Conservation (phyloP, 2,888 invertebrate genomes). For the Spisula subtruncata region DNA sequence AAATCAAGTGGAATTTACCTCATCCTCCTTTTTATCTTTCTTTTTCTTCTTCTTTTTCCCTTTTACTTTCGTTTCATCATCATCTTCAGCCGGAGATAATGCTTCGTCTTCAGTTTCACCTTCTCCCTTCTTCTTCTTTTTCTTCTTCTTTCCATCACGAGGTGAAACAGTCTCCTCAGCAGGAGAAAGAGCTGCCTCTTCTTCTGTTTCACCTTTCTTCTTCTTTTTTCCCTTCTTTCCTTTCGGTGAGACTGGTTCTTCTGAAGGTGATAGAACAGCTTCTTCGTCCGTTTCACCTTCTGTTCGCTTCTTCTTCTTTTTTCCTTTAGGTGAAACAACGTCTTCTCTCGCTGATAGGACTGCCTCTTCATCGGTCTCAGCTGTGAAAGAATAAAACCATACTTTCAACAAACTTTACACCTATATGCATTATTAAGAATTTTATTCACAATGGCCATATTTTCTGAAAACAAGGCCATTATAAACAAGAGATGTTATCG, state of each 20-base stretch:
- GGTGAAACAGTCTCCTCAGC: constrained; percentile 41
- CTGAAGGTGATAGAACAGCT: constrained; percentile 57
- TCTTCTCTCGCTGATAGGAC: constrained; percentile 57
- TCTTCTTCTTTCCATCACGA: constrained; percentile 58
- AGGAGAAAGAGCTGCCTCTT: constrained; percentile 56
- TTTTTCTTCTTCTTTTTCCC: constrained; percentile 68
- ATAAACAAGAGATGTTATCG: too few species aligned
- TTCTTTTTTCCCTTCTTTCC: constrained; percentile 72
- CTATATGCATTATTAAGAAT: background rate
- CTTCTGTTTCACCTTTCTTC: constrained; percentile 58
- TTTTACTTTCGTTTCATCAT: constrained; percentile 53
- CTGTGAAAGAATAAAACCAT: constrained; percentile 1
- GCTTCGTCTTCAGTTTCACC: constrained; percentile 55
- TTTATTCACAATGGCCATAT: background rate
- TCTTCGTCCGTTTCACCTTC: constrained; percentile 64
- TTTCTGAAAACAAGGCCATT: too few species aligned
- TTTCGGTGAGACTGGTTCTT: constrained; percentile 65
- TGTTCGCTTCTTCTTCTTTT: constrained; percentile 59
- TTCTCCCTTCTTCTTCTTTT: constrained; percentile 69
- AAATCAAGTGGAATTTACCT: constrained; percentile 29
- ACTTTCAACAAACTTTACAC: background rate
- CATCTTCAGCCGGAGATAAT: constrained; percentile 59
- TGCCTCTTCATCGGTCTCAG: constrained; percentile 62
- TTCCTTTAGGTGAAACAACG: constrained; percentile 37
- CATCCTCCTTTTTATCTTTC: constrained; percentile 60